Evolutionary conservation across 37 sponge, comb jelly and placozoan genomes (phyloP).

Genomic region (Corticium candelabrum): DNA sequence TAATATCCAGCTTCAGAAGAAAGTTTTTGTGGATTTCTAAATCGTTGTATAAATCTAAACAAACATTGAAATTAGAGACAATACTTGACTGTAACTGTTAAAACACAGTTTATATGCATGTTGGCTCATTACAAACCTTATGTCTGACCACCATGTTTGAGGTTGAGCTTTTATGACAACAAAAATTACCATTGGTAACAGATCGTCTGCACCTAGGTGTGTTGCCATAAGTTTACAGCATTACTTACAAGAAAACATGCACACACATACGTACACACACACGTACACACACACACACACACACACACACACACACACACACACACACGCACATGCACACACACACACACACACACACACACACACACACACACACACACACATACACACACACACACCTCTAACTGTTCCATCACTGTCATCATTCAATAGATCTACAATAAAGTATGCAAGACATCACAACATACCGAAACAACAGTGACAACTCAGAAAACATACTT

Average conservation of each 20-base stretch:
- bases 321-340: background rate
- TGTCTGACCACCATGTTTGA: background rate
- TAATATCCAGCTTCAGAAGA: background rate
- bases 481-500: background rate
- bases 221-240: background rate
- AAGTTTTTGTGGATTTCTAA: background rate
- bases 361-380: background rate
- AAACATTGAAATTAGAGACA: too few species aligned
- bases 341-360: background rate
- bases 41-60: background rate
- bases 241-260: background rate
- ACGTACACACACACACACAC: slow-evolving; percentile 14
- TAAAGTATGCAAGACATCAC: too few species aligned
- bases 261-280: background rate
- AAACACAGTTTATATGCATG: too few species aligned
- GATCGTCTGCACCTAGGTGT: background rate
- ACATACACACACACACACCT: background rate
- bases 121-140: too few species aligned
- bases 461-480: background rate
- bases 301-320: slow-evolving; percentile 8
- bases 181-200: background rate
- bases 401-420: too few species aligned
- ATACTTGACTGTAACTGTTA: too few species aligned
- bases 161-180: background rate
- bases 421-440: background rate